Conservation (phyloP, 1,140 invertebrate species). For the Asbolus verrucosus region DNA sequence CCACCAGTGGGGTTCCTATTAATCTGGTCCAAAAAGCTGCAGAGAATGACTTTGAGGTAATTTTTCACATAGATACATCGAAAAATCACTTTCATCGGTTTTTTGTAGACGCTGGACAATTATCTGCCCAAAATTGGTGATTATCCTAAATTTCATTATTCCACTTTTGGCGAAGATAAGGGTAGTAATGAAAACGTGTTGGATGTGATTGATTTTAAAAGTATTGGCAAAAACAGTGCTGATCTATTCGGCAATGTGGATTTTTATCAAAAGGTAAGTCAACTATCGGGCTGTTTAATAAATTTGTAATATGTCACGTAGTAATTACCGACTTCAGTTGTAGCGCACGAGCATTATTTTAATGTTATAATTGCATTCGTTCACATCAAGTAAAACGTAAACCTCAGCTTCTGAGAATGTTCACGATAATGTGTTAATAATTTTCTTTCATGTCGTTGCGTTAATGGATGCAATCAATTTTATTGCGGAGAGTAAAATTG, state of each 20-base stretch:
- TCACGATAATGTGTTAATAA: too few relatives aligned
- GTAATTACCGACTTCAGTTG: too few relatives aligned
- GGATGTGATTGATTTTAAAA: constrained; percentile 18
- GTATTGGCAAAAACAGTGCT: not conserved
- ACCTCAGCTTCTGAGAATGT: too few relatives aligned
- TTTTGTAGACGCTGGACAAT: constrained; percentile 47
- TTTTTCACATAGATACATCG: too few relatives aligned
- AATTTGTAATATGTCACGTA: too few relatives aligned
- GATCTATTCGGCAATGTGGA: not conserved
- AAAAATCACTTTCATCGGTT: not conserved
- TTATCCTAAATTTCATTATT: constrained; percentile 44
- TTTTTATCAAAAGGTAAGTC: constrained; percentile 6
- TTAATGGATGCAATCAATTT: too few relatives aligned
- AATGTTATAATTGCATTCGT: too few relatives aligned
- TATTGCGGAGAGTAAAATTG: too few relatives aligned
- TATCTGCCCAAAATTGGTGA: constrained; percentile 48
- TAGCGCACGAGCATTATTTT: too few relatives aligned
- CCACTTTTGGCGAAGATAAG: constrained; percentile 17
- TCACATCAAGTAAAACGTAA: too few relatives aligned
- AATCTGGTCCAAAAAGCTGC: constrained; percentile 30
- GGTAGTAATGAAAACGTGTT: not conserved
- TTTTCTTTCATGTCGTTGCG: too few relatives aligned
- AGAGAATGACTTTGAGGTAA: constrained; percentile 44
- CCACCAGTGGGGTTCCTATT: constrained; percentile 15
- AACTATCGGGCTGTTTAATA: too few relatives aligned